Conservation (phyloP, 2,888 invertebrate species). For the Psylliodes chrysocephalus region DNA sequence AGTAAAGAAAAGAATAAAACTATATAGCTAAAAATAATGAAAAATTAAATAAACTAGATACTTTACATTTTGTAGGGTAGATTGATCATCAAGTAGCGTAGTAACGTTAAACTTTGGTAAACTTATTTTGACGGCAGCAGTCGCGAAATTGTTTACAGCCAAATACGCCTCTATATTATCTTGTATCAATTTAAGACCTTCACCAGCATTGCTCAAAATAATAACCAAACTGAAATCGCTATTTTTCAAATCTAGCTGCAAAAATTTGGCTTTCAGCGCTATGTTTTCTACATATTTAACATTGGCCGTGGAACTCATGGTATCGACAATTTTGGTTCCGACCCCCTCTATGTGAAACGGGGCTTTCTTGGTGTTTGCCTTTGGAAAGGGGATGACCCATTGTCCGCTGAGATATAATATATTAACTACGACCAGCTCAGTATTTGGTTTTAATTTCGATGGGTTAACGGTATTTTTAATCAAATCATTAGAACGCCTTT, state of each 20-base stretch:
- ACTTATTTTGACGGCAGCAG: conserved; percentile 32
- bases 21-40: no score
- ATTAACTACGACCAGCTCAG: conserved; percentile 57
- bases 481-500: conserved; percentile 57
- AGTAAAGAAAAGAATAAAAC: no score
- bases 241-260: conserved; percentile 49
- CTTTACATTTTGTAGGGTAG: background rate
- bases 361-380: background rate
- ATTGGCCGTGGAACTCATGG: background rate
- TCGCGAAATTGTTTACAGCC: background rate
- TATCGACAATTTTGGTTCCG: background rate
- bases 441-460: conserved; percentile 19
- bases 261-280: conserved; percentile 48
- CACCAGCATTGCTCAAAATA: conserved; percentile 46
- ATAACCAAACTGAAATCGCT: conserved; percentile 48
- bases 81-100: background rate
- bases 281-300: background rate
- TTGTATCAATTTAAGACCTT: conserved; percentile 42
- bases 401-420: conserved; percentile 59
- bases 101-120: background rate
- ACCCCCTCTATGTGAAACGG: background rate
- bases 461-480: conserved; percentile 55
- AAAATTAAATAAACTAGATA: no score
- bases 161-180: conserved; percentile 37
- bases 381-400: conserved; percentile 41